Evolutionary conservation across 2,113 vertebrate species (phyloP).

Genomic region (Bufo gargarizans): DNA sequence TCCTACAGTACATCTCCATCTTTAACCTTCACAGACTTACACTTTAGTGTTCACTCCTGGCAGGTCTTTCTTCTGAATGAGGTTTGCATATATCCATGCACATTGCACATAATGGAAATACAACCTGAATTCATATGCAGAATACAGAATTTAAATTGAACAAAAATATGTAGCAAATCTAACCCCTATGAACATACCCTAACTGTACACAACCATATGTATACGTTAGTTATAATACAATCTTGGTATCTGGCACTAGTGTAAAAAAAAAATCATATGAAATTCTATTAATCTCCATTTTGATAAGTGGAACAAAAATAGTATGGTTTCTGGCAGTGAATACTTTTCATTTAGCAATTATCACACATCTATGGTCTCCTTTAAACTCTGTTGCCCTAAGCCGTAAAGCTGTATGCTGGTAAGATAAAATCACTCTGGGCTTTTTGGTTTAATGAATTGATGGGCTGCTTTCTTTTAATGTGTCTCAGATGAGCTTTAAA

Average conservation of each 20-base stretch:
- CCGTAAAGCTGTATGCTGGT: not conserved
- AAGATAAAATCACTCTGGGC: not conserved
- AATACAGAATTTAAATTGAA: too few relatives aligned
- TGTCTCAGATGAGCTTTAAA: conserved; percentile 12
- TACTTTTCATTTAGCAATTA: not conserved
- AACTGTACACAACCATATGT: too few relatives aligned
- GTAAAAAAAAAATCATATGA: not conserved
- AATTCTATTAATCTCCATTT: not conserved
- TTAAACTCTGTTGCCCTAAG: not conserved
- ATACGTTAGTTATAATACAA: not conserved
- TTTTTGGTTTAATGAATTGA: not conserved
- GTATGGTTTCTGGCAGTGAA: not conserved
- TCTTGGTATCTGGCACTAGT: not conserved
- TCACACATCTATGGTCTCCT: not conserved
- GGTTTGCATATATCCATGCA: too few relatives aligned
- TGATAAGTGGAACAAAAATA: not conserved
- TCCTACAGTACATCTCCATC: too few relatives aligned
- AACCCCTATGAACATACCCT: too few relatives aligned
- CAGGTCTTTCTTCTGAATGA: too few relatives aligned
- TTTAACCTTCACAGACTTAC: too few relatives aligned
- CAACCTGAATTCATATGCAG: too few relatives aligned
- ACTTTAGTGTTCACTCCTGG: too few relatives aligned
- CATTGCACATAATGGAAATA: too few relatives aligned
- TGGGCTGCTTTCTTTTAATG: conserved; percentile 7
- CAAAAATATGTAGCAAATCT: too few relatives aligned